Base-by-base conservation (phyloP, 2,888 invertebrate species). In the Siphlonurus alternatus region DNA sequence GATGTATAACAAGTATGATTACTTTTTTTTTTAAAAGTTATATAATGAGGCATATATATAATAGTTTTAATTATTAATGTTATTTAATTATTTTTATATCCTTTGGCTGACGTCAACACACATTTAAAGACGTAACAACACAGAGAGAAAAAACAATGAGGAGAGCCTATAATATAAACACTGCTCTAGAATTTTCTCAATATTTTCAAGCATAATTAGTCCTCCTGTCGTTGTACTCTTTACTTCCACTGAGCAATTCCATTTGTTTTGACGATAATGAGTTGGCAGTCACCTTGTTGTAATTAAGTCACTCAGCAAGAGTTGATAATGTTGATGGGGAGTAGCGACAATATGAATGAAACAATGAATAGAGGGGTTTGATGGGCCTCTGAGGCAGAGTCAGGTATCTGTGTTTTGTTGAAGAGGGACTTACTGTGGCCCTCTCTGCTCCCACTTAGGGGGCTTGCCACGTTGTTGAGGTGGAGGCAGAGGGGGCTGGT, bases 401-500 rank as follows among this genome's bases (percentile, higher is more conserved):
- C n/a, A n/a, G n/a, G n/a, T n/a, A n/a, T n/a, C n/a, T n/a, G n/a
- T n/a, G n/a, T n/a, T n/a, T n/a, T n/a, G n/a, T n/a, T n/a, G n/a
- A n/a, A n/a, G n/a, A 2, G 24, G 10, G 25, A 20, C 2, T 24
- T 25, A 25, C 19, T 5, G 20, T 5, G 24, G n/a, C 18, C 23
- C 25, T n/a, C 19, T 19, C 61, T 61, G 20, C 25, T 24, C 25
- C 38, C 38, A 61, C 20, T 38, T 61, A 20, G 24, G 20, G 3
- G 61, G 25, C 25, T 61, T 61, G 25, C 61, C 38, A 18, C 25
- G 23, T 25, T 61, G 61, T 25, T 61, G 24, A 10, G 18, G 25
- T 60, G 24, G 5, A 20, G 23, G 24, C 60, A 23, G 60, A 25
- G 59, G 59, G 38, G 53, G 63, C 24, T 62, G 62, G 25, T 65